Base-by-base conservation (phyloP, 1,140 invertebrate genomes). In the Bombyx mandarina region DNA sequence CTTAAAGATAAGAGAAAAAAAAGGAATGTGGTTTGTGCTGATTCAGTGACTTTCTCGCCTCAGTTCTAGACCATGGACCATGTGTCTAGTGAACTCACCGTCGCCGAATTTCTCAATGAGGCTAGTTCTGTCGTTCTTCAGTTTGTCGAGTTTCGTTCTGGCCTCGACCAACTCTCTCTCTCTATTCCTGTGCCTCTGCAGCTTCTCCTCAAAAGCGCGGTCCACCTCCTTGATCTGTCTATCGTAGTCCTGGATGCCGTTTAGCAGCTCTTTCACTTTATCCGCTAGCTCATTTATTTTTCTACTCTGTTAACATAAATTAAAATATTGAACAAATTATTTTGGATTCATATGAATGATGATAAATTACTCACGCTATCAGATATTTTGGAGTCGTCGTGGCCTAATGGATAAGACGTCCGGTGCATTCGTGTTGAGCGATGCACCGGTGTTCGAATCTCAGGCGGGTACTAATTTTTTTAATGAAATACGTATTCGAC, bases 101-200 rank as follows among this genome's bases (percentile, higher is more conserved):
- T 88, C 75, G 42, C 89, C 90, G 62, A 78, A 73, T 56, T 85
- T 86, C 46, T 89, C 67, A 18, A 86, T 65, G 2, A 89, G 62
- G 26, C 65, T 67, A 43, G 62, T 62, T 43, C 89, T 79, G 68
- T 91, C 90, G 46, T 81, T 89, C 7, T 80, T 73, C 3, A 90
- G 65, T 69, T 90, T 91, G 18, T 87, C 82, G 57, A 91, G 80
- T 26, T 90, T 88, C 7, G 81, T 73, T 50, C 83, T 78, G n/a
- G 77, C 77, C 47, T 84, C 66, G 4, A 65, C 60, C 45, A 91
- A 80, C 2, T 89, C 85, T 26, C 80, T 62, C 61, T 89, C 80
- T 52, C 79, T 79, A 56, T 77, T 83, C 52, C 79, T 67, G 50
- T 89, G 78, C 9, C 66, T 43, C 42, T 88, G 81, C 8, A 89